Percentiles rank a stretch among this genome's conserved stretches.
These are phyloP conservation scores for Cynopterus sphinx DNA, from an alignment of 2,797 vertebrate genomes.

Conservation along the genomic window DNA sequence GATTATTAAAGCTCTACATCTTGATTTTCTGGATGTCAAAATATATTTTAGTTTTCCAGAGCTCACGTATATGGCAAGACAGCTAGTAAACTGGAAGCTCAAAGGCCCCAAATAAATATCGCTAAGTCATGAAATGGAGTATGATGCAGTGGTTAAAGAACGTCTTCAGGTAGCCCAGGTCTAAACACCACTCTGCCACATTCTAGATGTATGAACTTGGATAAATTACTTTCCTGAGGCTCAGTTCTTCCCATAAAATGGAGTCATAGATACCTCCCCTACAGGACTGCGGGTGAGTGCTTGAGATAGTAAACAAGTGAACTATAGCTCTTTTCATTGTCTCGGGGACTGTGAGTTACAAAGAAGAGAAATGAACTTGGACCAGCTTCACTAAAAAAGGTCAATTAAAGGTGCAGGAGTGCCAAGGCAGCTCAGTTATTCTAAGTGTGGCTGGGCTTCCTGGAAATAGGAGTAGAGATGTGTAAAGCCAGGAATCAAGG, in stretches of 20 bases:
- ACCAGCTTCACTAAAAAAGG: background rate
- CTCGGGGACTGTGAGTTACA: background rate
- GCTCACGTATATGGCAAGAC: background rate
- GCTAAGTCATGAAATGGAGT: background rate
- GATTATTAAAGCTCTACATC: background rate
- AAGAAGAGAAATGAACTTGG: conserved; percentile 42
- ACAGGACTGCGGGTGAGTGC: background rate
- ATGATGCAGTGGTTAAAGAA: background rate
- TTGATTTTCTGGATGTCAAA: conserved; percentile 26
- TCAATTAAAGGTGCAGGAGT: background rate
- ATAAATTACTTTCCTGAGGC: background rate
- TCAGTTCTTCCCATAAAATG: background rate
- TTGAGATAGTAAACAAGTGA: background rate
- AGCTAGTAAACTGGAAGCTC: background rate
- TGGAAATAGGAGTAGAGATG: background rate
- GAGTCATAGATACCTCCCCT: background rate
- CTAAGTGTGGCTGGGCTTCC: background rate
- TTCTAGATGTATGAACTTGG: background rate
- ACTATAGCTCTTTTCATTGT: background rate
- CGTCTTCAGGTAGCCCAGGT: background rate
- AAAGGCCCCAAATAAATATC: background rate
- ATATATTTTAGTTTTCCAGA: conserved; percentile 35
- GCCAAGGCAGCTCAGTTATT: background rate
- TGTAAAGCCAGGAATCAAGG: background rate
- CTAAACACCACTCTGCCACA: background rate